Evolutionary conservation across 2,797 vertebrate genomes (phyloP).

Genomic region (Peromyscus melanophrys): DNA sequence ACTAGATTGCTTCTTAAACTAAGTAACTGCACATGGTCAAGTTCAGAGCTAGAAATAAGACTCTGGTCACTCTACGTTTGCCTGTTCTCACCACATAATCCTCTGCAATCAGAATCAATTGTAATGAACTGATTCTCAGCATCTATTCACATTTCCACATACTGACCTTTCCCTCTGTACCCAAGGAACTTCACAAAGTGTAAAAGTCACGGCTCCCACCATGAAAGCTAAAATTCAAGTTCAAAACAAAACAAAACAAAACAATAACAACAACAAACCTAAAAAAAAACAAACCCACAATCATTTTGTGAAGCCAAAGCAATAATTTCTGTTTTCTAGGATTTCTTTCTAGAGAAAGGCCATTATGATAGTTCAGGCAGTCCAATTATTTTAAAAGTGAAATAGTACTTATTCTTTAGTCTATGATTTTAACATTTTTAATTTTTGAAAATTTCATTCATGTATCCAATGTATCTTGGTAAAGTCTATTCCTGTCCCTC

Average conservation of each 20-base stretch:
- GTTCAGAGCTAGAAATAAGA: slow-evolving; percentile 65
- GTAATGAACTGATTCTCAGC: slow-evolving; percentile 69
- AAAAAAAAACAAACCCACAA: slow-evolving; percentile 42
- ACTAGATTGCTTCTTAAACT: background rate
- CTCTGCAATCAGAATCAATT: slow-evolving; percentile 55
- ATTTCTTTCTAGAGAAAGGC: slow-evolving; percentile 73
- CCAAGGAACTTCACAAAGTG: slow-evolving; percentile 60
- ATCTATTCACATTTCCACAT: slow-evolving; percentile 62
- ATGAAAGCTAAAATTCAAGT: slow-evolving; percentile 71
- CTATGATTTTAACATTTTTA: background rate
- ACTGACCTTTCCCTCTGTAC: slow-evolving; percentile 77
- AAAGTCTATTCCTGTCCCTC: no score
- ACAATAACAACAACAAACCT: no score
- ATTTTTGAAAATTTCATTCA: background rate
- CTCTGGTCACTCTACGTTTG: background rate
- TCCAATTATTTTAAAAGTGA: slow-evolving; percentile 66
- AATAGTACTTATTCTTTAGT: slow-evolving; percentile 55
- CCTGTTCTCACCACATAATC: background rate
- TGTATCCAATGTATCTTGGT: background rate
- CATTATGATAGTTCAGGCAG: slow-evolving; percentile 68
- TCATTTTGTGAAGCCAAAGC: slow-evolving; percentile 74
- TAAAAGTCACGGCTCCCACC: slow-evolving; percentile 84
- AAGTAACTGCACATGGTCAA: background rate
- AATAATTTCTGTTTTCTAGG: slow-evolving; percentile 69
- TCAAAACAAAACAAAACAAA: background rate